Percentiles rank a stretch among this genome's conserved stretches.
Evolutionary conservation across 2,797 vertebrate genomes (phyloP).

Genomic region (Melanotaenia pygmaea): DNA sequence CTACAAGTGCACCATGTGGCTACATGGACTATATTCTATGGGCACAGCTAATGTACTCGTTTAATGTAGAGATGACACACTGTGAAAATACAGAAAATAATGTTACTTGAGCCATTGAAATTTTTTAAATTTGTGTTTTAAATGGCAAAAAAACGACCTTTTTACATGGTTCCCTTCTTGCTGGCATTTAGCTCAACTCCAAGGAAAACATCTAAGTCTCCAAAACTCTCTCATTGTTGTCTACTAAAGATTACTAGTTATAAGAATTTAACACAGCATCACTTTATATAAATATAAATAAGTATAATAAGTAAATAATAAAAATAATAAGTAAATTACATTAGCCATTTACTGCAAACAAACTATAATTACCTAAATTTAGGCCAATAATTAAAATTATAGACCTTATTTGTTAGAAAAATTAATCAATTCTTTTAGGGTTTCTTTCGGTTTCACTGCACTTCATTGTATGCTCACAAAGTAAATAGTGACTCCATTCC

Average conservation of each 20-base stretch:
- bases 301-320: no score
- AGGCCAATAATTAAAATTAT: background rate
- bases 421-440: background rate
- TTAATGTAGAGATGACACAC: background rate
- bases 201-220: background rate
- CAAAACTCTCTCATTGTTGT: background rate
- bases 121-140: background rate
- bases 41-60: no score
- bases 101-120: background rate
- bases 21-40: no score
- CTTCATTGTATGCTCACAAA: slow-evolving; percentile 1
- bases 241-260: no score
- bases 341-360: background rate
- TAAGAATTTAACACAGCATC: background rate
- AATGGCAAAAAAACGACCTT: background rate
- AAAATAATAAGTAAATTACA: background rate
- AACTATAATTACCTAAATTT: background rate
- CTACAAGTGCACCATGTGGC: no score
- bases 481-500: slow-evolving; percentile 3
- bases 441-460: slow-evolving; percentile 8
- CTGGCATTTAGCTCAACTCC: background rate
- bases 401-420: background rate
- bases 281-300: background rate
- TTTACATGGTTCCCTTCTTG: background rate
- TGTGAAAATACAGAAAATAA: background rate